Percentiles rank a stretch among this genome's conserved stretches.
Evolutionary conservation across 2,888 invertebrate genomes (phyloP).

Genomic region (Trichopria drosophilae): DNA sequence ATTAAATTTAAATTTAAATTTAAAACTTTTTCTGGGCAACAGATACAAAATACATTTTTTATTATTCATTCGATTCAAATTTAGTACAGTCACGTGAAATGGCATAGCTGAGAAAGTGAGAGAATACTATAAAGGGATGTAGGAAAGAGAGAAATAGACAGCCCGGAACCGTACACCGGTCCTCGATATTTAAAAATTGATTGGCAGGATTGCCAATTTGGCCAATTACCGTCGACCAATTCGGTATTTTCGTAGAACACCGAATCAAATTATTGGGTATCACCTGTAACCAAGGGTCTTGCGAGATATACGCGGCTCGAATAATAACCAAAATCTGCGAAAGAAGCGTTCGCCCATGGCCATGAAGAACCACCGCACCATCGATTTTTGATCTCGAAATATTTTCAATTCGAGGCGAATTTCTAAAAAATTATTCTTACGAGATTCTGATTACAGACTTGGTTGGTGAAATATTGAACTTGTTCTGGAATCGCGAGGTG

Average conservation of each 20-base stretch:
- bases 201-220: slow-evolving; percentile 56
- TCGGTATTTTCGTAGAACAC: slow-evolving; percentile 50
- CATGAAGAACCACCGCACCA: slow-evolving; percentile 9
- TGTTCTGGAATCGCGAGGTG: not conserved
- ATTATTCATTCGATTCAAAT: too few species aligned
- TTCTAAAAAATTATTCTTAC: slow-evolving; percentile 25
- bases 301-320: slow-evolving; percentile 20
- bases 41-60: too few species aligned
- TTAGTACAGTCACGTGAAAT: too few species aligned
- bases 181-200: slow-evolving; percentile 55
- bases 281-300: slow-evolving; percentile 17
- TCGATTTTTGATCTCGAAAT: slow-evolving; percentile 23
- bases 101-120: too few species aligned
- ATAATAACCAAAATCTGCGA: not conserved
- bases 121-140: too few species aligned
- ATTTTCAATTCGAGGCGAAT: slow-evolving; percentile 21
- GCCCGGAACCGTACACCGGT: too few species aligned
- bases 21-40: too few species aligned
- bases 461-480: slow-evolving; percentile 19
- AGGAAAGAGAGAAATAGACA: too few species aligned
- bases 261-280: slow-evolving; percentile 51
- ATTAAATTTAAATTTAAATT: too few species aligned
- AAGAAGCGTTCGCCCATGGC: slow-evolving; percentile 12
- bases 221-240: slow-evolving; percentile 47
- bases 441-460: slow-evolving; percentile 24